Evolutionary conservation across 2,113 vertebrate genomes (phyloP), one percentile per base, ranked within the genome.

Genomic region (Coreoperca whiteheadi): DNA sequence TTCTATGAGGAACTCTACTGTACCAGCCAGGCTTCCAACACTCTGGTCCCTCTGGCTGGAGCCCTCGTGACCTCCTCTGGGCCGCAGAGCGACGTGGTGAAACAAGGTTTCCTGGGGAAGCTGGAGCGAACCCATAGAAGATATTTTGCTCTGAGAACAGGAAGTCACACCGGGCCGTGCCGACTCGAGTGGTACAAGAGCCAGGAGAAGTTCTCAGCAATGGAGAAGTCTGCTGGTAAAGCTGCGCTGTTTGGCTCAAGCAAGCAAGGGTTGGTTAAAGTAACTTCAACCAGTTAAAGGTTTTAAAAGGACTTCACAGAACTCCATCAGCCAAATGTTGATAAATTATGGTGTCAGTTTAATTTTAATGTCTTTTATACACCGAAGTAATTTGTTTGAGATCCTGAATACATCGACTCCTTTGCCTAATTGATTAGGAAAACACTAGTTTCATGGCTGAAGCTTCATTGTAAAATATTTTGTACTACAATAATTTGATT

Each of bases 181-280:
- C 87, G 92, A 41, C 88, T 94, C 1, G 93, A 94, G 87, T 93
- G 93, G 91, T 93, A 91, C 87, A 91, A 86, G 81, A 93, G 20
- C 64, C 82, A 39, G 53, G 89, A 93, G 84, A 91, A 83, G 71
- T 94, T 94, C 77, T 41, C 0, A 0, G 72, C 76, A 0, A 12
- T 34, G 65, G 81, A 88, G 86, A 90, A 84, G 79, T 82, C 81
- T 25, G 41, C 78, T 18, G 81, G 88, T 10, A 88, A 89, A 89
- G n/a, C 75, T 12, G 28, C 6, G 1, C 61, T 82, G 32, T 91
- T 91, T 1, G 80, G 84, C 4, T 74, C 74, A 0, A 81, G 32
- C 74, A 93, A 87, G 34, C 88, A 88, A 78, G 87, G 93, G 93
- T 93, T 51, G 0, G 89, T 83, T 18, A 53, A 75, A 66, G 2